Base-by-base conservation (phyloP, 2,113 vertebrate species). In the Lamprotornis superbus region DNA sequence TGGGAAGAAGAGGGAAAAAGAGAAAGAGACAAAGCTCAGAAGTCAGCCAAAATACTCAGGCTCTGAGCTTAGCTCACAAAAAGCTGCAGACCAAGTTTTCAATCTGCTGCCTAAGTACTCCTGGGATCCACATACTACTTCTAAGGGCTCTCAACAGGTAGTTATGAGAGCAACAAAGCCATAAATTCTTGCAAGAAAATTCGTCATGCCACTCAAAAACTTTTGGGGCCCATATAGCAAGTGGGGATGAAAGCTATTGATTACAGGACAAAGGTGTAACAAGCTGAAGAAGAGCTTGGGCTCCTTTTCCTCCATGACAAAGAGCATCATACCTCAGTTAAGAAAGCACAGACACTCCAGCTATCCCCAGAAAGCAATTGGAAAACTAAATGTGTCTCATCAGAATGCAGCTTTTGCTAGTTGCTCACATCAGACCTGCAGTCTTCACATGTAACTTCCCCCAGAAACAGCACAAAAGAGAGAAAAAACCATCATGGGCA, bases 41-140 rank as follows among this genome's bases (percentile, higher is more conserved):
- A 93, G n/a, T 77, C 71, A 67, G 75, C 85, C 82, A 75, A 89
- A 91, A 80, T 44, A 60, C 65, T 83, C 53, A 18, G 6, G 39
- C 70, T 90, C 55, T 53, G n/a, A 69, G 68, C 7, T 89, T 67
- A 92, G 68, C 83, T 77, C 68, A 55, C 46, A 86, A 94, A 83
- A 67, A 90, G 59, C 40, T 80, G 42, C 75, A 88, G 74, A 42
- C 64, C 33, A 39, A 20, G 67, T 55, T 92, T 96, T 83, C 35
- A 67, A 2, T 70, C 68, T 8, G 15, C 59, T 3, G 2, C 59
- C 84, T 74, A 47, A 67, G 15, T 52, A 52, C 76, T 77, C 59
- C 46, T 28, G 64, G 67, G 79, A 83, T 63, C 22, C 59, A 49
- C 40, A 69, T 63, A 24, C 46, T 23, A 35, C 88, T 93, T 88